These are phyloP conservation scores for Bombus balteatus DNA, from an alignment of 1,140 invertebrate species.

Conservation along the genomic window DNA sequence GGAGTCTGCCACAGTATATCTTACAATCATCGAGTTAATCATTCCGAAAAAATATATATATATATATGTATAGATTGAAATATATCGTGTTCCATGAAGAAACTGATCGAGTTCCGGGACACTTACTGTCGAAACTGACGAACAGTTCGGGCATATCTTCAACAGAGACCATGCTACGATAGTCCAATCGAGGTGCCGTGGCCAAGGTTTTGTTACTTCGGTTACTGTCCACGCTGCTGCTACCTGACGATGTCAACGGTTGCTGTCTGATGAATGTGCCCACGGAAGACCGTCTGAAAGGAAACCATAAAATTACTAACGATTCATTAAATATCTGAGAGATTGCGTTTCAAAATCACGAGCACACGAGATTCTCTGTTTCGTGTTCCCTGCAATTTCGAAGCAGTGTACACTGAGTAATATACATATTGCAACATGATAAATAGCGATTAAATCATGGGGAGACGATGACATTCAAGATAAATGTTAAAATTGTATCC, in stretches of 20 bases:
- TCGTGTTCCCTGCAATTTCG: conserved; percentile 46
- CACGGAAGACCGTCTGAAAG: conserved; percentile 89
- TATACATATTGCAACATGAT: conserved; percentile 11
- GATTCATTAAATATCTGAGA: rapidly evolving
- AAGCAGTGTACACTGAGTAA: conserved; percentile 4
- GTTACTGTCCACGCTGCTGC: conserved; percentile 83
- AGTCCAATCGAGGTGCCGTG: conserved; percentile 89
- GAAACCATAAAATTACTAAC: conserved; percentile 46
- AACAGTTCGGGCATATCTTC: conserved; percentile 97
- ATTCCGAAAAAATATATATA: conserved; percentile 47
- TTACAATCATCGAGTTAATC: conserved; percentile 46
- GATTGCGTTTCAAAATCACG: conserved; percentile 20
- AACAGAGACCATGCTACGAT: conserved; percentile 95
- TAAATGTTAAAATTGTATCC: conserved; percentile 31
- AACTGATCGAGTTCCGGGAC: background rate
- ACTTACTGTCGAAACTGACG: conserved; percentile 96
- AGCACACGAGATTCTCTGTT: background rate
- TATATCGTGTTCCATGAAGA: conserved; percentile 3
- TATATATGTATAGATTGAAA: conserved; percentile 17
- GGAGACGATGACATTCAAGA: conserved; percentile 43
- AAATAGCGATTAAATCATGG: conserved; percentile 37
- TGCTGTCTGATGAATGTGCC: conserved; percentile 89
- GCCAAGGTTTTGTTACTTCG: conserved; percentile 84
- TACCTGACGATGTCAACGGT: conserved; percentile 79
- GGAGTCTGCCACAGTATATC: conserved; percentile 38